Percentiles rank a stretch among this genome's conserved stretches.
Conservation (phyloP, 37 sponge, comb jelly and placozoan species). For the Chondrilla cf. caribensis region DNA sequence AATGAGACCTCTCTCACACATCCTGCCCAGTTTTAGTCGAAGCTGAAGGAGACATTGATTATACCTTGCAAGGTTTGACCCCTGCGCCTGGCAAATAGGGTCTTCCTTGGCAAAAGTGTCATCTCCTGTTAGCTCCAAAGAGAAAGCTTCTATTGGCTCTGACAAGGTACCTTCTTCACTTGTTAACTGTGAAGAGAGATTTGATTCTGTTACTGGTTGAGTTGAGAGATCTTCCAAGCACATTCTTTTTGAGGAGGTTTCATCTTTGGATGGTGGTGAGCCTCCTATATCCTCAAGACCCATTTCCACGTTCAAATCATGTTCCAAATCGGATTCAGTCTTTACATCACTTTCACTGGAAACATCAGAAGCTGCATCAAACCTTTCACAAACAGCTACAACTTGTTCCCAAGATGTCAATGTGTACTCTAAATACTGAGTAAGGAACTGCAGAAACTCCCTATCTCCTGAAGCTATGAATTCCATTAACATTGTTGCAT, state of each 20-base stretch:
- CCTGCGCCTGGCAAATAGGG: no score
- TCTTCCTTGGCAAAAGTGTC: no score
- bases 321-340: not conserved
- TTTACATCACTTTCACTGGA: not conserved
- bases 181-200: no score
- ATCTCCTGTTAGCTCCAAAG: no score
- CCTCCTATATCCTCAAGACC: no score
- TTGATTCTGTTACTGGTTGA: no score
- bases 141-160: no score
- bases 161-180: no score
- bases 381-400: not conserved
- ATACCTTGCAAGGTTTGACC: no score
- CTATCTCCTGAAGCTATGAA: not conserved
- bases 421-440: not conserved
- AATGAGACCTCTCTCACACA: not conserved
- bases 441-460: not conserved
- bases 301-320: not conserved
- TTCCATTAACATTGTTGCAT: constrained; percentile 5
- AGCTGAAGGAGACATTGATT: not conserved
- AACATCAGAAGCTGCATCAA: not conserved
- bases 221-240: no score
- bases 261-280: no score
- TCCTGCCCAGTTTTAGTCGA: not conserved
- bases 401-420: not conserved
- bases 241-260: no score